Base-by-base conservation (phyloP, 2,888 invertebrate species). In the Cryptus viduatorius region DNA sequence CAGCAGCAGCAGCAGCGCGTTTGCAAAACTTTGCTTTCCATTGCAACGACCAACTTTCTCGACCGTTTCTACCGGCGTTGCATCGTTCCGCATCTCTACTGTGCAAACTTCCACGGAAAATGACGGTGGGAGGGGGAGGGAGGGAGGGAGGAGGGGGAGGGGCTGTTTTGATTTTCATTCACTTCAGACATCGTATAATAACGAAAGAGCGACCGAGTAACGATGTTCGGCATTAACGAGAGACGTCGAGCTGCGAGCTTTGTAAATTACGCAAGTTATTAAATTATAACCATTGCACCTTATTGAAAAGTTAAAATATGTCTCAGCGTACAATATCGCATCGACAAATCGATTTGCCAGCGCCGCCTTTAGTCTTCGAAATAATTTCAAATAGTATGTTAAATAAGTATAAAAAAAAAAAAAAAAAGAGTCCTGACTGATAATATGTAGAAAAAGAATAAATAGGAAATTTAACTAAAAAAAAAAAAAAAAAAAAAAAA, bases 91-190 rank as follows among this genome's bases (percentile, higher is more conserved):
- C 44, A 72, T 65, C 53, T 65, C 53, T 24, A 67, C 42, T 42
- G 50, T 64, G 42, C 53, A 65, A 76, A 76, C 67, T 76, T 76
- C 42, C 37, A 16, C 31, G 2, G 46, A 31, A 31, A 31, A 50
- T 64, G 46, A 73, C 16, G 64, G 12, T 4, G 53, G 56, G 8
- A 4, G 37, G 48, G 29, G n/a, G n/a, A n/a, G n/a, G n/a, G n/a
- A n/a, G n/a, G n/a, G n/a, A n/a, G n/a, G n/a, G n/a, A n/a, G n/a
- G n/a, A n/a, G n/a, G 53, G 56, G 8, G 0, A 7, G 48, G 29
- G 48, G 42, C 76, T 65, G 53, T 67, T 76, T 67, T 76, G 53
- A 67, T 76, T 76, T 67, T 65, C 76, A 53, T 76, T 76, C 56
- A 19, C 24, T 77, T 56, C 75, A 16, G 56, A 56, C 42, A 44